Evolutionary conservation across 2,888 invertebrate species (phyloP).

Genomic region (Cheiracanthium punctorium): DNA sequence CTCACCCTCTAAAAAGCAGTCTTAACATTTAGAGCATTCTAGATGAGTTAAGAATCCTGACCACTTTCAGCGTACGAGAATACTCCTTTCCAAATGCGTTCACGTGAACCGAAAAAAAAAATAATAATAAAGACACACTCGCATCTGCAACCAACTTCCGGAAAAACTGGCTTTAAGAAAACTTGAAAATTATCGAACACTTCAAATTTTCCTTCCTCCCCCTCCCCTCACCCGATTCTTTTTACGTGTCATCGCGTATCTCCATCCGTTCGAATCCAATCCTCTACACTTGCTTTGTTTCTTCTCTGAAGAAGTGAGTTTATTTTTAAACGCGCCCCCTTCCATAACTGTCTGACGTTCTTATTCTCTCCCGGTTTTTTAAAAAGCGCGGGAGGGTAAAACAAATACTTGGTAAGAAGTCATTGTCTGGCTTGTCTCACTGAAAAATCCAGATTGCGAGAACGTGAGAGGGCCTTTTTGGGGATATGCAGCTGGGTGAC

Average conservation of each 20-base stretch:
- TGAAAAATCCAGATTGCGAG: background rate
- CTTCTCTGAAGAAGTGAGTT: background rate
- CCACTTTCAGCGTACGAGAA: too few species aligned
- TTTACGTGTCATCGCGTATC: conserved; percentile 7
- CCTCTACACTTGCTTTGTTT: background rate
- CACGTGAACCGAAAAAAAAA: too few species aligned
- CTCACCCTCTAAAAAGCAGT: too few species aligned
- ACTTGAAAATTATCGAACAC: too few species aligned
- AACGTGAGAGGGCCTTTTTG: background rate
- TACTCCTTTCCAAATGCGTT: too few species aligned
- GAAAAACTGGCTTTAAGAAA: too few species aligned
- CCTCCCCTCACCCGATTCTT: background rate
- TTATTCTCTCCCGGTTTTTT: background rate
- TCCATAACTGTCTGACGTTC: conserved; percentile 4
- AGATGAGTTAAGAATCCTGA: too few species aligned
- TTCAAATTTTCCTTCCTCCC: background rate
- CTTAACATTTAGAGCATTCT: too few species aligned
- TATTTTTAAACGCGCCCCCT: conserved; percentile 31
- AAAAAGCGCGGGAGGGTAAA: background rate
- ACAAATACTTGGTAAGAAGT: conserved; percentile 6
- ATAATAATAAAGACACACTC: too few species aligned
- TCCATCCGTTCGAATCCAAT: background rate
- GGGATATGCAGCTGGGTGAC: background rate
- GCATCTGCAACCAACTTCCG: too few species aligned
- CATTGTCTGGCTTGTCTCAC: conserved; percentile 20